Base-by-base conservation (phyloP, 2,888 invertebrate species). In the Pandemis corylana region DNA sequence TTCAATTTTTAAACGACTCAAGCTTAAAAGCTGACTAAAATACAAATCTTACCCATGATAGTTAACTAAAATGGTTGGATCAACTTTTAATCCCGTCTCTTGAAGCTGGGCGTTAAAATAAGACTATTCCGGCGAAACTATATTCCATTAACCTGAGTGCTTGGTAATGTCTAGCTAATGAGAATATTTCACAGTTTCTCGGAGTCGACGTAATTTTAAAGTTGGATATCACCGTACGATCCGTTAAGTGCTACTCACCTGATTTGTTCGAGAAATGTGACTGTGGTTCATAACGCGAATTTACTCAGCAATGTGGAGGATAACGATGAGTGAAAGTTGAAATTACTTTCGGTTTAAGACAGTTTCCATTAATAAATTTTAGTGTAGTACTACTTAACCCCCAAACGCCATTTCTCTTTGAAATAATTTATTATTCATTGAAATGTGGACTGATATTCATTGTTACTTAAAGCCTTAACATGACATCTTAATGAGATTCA, bases 91-190 rank as follows among this genome's bases (percentile, higher is more conserved):
- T 65, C 61, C 53, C 56, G 28, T 63, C 15, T 42, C 28, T 49
- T n/a, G 13, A 7, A 56, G 13, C 7, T 7, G 56, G 15, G 56
- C 20, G 56, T 56, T 49, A 41, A 68, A 59, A 74, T 64, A 46
- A 72, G 68, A 56, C 36, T 49, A 46, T 59, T 49, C 46, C 5
- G 28, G 44, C 5, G 42, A 15, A 44, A 66, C 65, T 74, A 66
- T 61, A 74, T 61, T 74, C 65, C 69, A 74, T 74, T 74, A 70
- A 74, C 65, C 28, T 74, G 56, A 74, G 74, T 70, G 69, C 61
- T 59, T 28, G 59, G 66, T 71, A 51, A 69, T 62, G 36, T 64
- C 59, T 56, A 15, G 36, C 5, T 61, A 74, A 70, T 74, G 69
- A 42, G 69, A 70, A 61, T 42, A 44, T 68, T 65, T 46, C 15